Percentiles rank a stretch among this genome's conserved stretches.
phyloP scores from a whole-genome alignment of 2,113 vertebrate species.

The Nycticorax nycticorax region DNA sequence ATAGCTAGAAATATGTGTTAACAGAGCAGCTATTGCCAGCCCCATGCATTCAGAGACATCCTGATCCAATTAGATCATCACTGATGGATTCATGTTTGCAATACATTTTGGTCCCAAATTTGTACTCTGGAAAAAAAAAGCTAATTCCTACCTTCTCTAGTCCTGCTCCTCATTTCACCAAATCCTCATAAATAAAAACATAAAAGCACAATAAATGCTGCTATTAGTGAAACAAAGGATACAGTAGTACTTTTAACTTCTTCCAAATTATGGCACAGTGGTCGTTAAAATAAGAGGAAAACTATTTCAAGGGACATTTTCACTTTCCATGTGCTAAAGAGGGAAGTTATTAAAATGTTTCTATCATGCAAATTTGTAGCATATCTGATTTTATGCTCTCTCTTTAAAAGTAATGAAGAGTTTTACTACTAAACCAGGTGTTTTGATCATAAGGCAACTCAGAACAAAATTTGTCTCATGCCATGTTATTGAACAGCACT shows the following conservation, averaged over 20 bases:
- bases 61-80: conserved; percentile 8
- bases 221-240: neutral
- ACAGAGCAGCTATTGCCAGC: neutral
- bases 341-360: neutral
- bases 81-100: neutral
- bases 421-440: neutral
- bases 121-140: neutral
- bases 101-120: neutral
- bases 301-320: neutral
- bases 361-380: neutral
- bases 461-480: neutral
- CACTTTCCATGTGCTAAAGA: neutral
- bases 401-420: neutral
- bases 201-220: neutral
- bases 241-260: neutral
- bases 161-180: neutral
- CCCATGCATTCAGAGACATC: neutral
- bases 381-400: neutral
- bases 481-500: neutral
- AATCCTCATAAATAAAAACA: neutral
- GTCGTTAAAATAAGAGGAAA: neutral
- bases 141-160: neutral
- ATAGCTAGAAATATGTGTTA: neutral
- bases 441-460: neutral
- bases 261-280: neutral